These are phyloP conservation scores for Aphelinus certus DNA, from an alignment of 1,140 invertebrate species.

Conservation along the genomic window DNA sequence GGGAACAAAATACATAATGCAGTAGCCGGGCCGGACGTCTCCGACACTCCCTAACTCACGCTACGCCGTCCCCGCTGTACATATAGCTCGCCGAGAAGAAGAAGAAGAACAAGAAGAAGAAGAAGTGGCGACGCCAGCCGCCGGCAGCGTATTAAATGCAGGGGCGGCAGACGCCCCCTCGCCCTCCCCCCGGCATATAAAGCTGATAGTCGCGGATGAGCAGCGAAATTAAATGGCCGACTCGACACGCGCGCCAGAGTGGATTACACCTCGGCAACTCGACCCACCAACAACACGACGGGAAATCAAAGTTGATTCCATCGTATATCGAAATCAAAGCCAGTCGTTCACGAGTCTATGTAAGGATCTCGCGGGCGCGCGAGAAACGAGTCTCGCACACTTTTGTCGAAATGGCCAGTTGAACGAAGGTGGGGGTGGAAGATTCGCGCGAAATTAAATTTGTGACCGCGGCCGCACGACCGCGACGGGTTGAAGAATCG, in stretches of 20 bases:
- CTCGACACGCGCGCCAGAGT: too few species aligned
- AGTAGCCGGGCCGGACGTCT: conserved; percentile 65
- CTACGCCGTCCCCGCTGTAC: conserved; percentile 27
- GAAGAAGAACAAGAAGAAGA: conserved; percentile 7
- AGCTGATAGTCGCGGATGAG: too few species aligned
- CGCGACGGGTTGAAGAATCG: too few species aligned
- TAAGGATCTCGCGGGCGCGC: too few species aligned
- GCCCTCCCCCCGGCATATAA: background rate
- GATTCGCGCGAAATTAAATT: conserved; percentile 16
- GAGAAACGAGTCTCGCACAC: too few species aligned
- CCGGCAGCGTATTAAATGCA: conserved; percentile 32
- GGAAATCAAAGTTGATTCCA: too few species aligned
- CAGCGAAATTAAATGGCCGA: conserved; percentile 37
- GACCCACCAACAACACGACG: too few species aligned
- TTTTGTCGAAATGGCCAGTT: too few species aligned
- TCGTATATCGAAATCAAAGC: too few species aligned
- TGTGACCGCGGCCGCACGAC: background rate
- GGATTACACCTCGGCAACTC: too few species aligned
- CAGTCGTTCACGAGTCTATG: too few species aligned
- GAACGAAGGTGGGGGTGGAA: background rate
- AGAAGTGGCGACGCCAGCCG: conserved; percentile 3
- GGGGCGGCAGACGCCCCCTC: background rate
- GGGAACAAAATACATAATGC: conserved; percentile 65
- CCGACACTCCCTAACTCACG: conserved; percentile 60
- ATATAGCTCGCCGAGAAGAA: too few species aligned